Conservation (phyloP, 2,113 vertebrate species). For the Chauna torquata region DNA sequence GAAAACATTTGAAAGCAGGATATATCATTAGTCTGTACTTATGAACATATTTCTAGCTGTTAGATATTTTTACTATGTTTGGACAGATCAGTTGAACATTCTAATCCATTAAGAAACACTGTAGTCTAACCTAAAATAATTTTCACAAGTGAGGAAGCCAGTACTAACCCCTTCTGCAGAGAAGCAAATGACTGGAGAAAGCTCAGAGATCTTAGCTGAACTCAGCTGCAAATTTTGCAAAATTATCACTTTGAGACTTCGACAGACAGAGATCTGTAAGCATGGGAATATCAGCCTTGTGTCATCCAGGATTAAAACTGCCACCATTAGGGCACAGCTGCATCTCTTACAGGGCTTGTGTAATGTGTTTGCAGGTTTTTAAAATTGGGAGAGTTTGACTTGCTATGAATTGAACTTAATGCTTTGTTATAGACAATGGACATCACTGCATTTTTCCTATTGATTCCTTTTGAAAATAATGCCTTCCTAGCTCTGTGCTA, state of each 20-base stretch:
- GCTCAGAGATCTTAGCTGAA: neutral
- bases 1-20: neutral
- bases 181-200: neutral
- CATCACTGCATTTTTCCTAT: neutral
- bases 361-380: neutral
- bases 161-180: neutral
- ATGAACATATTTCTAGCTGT: neutral
- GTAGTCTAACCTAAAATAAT: neutral
- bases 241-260: neutral
- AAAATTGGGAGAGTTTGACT: neutral
- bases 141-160: neutral
- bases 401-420: neutral
- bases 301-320: neutral
- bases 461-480: constrained; percentile 21
- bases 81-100: neutral
- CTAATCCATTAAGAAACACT: neutral
- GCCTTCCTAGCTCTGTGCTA: neutral
- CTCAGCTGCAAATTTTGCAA: neutral
- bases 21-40: neutral
- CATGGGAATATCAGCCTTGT: neutral
- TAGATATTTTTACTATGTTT: neutral
- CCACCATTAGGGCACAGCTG: neutral
- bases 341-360: neutral
- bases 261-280: neutral
- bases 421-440: neutral